Evolutionary conservation across 2,797 vertebrate genomes (phyloP).

Genomic region (Pelochelys cantorii): DNA sequence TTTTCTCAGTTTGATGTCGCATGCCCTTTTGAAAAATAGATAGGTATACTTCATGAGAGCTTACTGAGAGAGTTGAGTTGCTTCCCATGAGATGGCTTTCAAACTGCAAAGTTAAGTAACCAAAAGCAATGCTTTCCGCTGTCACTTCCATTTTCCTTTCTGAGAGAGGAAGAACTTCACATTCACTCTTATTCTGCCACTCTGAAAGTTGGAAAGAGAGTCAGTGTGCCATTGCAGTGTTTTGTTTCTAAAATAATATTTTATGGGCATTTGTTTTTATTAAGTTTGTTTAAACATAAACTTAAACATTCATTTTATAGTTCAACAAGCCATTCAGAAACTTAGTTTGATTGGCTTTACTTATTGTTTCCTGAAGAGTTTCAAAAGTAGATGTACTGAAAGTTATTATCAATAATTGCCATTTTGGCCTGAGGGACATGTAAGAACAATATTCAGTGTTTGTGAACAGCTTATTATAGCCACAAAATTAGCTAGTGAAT

Average conservation of each 20-base stretch:
- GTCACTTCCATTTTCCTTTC: background rate
- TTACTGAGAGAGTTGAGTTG: background rate
- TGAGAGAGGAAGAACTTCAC: background rate
- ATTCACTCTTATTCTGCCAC: background rate
- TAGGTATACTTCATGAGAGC: background rate
- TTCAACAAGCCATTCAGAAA: background rate
- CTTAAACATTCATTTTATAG: background rate
- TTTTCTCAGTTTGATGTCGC: background rate
- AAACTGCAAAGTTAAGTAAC: background rate
- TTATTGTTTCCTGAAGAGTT: slow-evolving; percentile 38
- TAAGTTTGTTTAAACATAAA: background rate
- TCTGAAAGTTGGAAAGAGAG: background rate
- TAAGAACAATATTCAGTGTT: slow-evolving; percentile 33
- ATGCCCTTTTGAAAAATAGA: background rate
- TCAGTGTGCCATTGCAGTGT: background rate
- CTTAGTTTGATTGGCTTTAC: background rate
- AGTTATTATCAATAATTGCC: slow-evolving; percentile 21
- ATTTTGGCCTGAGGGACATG: background rate
- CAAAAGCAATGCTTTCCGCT: background rate
- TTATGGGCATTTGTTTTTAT: background rate
- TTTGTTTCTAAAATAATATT: background rate
- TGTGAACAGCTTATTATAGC: background rate
- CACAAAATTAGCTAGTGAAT: slow-evolving; percentile 27
- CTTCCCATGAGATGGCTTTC: background rate
- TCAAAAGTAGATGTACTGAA: slow-evolving; percentile 32